Percentiles rank a stretch among this genome's conserved stretches.
Conservation (phyloP, 2,113 vertebrate species). For the Caloenas nicobarica region DNA sequence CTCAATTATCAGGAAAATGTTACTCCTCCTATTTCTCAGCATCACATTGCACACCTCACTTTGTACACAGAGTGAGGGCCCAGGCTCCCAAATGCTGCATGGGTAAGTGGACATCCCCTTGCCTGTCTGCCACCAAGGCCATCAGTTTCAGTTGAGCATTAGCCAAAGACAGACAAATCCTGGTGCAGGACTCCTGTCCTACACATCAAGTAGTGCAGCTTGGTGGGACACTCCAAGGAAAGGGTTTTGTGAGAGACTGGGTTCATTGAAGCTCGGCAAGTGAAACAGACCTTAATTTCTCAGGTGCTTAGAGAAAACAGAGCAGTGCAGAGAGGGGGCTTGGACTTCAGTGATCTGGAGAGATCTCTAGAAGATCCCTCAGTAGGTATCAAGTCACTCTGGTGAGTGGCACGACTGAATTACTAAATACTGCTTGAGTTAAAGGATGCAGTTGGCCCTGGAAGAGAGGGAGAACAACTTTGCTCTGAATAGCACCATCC, state of each 20-base stretch:
- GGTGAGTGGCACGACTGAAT: not conserved
- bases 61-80: not conserved
- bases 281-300: not conserved
- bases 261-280: not conserved
- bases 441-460: not conserved
- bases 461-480: not conserved
- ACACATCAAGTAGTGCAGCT: accelerated
- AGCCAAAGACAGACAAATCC: not conserved
- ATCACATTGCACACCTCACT: not conserved
- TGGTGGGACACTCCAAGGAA: not conserved
- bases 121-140: not conserved
- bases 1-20: not conserved
- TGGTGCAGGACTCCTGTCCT: not conserved
- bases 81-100: not conserved
- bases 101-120: not conserved
- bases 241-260: not conserved
- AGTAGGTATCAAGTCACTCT: not conserved
- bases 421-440: not conserved
- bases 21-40: not conserved
- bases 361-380: not conserved
- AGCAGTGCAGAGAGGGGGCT: not conserved
- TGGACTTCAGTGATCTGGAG: too few species aligned
- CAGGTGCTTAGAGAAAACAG: not conserved
- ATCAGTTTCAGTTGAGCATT: not conserved
- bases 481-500: not conserved